These are phyloP conservation scores for Avahi laniger DNA, from an alignment of 2,797 vertebrate genomes.

Conservation along the genomic window DNA sequence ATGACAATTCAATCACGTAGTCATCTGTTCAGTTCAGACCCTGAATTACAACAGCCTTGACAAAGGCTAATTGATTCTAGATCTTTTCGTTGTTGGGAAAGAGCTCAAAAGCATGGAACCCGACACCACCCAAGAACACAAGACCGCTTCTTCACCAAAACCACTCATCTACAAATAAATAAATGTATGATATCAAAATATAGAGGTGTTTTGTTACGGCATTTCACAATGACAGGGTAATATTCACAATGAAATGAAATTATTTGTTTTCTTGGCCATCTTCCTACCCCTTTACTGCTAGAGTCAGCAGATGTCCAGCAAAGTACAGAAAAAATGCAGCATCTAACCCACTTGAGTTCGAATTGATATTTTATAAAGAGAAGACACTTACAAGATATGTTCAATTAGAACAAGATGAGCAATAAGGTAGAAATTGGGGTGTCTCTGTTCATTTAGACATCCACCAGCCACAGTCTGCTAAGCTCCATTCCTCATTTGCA, in stretches of 20 bases:
- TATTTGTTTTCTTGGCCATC: neutral
- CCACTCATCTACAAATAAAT: neutral
- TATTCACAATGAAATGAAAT: neutral
- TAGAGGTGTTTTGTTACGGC: neutral
- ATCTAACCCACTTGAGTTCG: neutral
- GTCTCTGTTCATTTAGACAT: neutral
- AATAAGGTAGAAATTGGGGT: neutral
- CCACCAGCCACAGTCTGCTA: neutral
- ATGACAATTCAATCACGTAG: neutral
- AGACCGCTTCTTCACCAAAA: neutral
- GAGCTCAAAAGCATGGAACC: neutral
- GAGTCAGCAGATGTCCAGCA: neutral
- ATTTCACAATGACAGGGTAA: neutral
- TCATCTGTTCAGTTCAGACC: neutral
- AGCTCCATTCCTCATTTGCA: neutral
- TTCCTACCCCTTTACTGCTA: neutral
- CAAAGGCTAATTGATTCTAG: neutral
- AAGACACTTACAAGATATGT: neutral
- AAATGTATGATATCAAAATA: neutral
- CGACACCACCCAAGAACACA: neutral
- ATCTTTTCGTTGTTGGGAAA: conserved; percentile 14
- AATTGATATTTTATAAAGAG: neutral
- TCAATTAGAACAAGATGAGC: neutral
- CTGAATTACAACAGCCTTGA: neutral
- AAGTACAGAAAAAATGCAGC: neutral